Conservation (phyloP, 2,888 invertebrate species). For the Melikaiella ostensackeni region DNA sequence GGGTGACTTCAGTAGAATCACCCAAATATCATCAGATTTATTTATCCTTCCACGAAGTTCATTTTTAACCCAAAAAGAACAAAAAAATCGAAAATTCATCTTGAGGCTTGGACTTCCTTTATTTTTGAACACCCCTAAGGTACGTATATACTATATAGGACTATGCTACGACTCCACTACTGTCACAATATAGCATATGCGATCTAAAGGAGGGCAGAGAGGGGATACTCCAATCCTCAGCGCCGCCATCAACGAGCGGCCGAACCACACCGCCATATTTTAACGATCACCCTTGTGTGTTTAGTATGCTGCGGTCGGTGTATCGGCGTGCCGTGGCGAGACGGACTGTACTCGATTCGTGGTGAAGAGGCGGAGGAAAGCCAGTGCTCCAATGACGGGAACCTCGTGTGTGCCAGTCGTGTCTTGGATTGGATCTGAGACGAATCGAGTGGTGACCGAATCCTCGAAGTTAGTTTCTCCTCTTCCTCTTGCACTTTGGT, state of each 20-base stretch:
- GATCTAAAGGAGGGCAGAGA: constrained; percentile 15
- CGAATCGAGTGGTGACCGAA: constrained; percentile 38
- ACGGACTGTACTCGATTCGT: constrained; percentile 25
- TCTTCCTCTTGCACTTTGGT: neutral
- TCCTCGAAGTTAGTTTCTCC: neutral
- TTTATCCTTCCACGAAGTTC: too few relatives aligned
- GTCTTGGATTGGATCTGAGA: constrained; percentile 59
- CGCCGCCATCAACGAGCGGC: constrained; percentile 40
- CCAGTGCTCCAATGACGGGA: constrained; percentile 61
- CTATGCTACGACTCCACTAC: too few relatives aligned
- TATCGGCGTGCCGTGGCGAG: constrained; percentile 51
- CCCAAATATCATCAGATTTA: too few relatives aligned
- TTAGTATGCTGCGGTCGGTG: constrained; percentile 71
- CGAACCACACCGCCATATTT: constrained; percentile 63
- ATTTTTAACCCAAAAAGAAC: too few relatives aligned
- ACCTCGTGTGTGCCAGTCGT: constrained; percentile 67
- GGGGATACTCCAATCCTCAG: constrained; percentile 45
- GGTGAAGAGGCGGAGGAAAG: constrained; percentile 54
- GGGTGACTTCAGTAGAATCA: too few relatives aligned
- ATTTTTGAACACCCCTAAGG: too few relatives aligned
- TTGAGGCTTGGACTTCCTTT: too few relatives aligned
- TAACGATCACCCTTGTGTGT: constrained; percentile 67
- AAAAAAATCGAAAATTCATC: too few relatives aligned
- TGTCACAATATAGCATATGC: neutral
- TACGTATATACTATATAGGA: too few relatives aligned